Base-by-base conservation (phyloP, 2,888 invertebrate species). In the Panzeria rudis region DNA sequence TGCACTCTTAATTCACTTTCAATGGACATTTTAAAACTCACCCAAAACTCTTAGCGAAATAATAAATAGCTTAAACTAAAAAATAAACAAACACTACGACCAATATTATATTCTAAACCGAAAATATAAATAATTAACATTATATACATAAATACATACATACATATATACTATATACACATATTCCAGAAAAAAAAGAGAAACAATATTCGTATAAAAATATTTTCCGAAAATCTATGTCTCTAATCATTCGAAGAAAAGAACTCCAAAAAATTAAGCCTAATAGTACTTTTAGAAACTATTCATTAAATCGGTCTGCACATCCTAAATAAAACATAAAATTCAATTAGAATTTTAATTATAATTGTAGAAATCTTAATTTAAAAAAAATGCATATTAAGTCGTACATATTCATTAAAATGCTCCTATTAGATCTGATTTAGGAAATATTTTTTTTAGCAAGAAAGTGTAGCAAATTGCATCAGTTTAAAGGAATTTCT, bases 81-180 rank as follows among this genome's bases (percentile, higher is more conserved):
- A 29, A 2, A 29, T 15, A 78, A 13, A 25, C 29, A 41, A 35
- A 75, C 47, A 62, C 61, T 81, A 84, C 81, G 84, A 84, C 84
- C 84, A 84, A 84, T 84, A 84, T 81, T 81, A 84, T 82, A 83
- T 83, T 82, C 71, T 82, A 82, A 76, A 73, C 41, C 44, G 29
- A 56, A 78, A 61, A 1, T 1, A 69, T 25, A 66, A 56, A 6
- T 25, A 61, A 59, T 59, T 38, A 59, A 71, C 32, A 81, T 20
- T 78, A 81, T 64, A 64, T 59, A 50, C 3, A 61, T 54, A 80
- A 61, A 83, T 83, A 87, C 78, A 66, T 61, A 84, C 64, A 25
- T 59, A 64, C 25, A 86, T 72, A 75, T 44, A 85, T 86, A 87
- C 83, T 87, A 82, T 86, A 86, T 35, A 84, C 71, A 69, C 47